These are phyloP conservation scores for Perodicticus potto DNA, from an alignment of 2,797 vertebrate genomes.

Conservation along the genomic window DNA sequence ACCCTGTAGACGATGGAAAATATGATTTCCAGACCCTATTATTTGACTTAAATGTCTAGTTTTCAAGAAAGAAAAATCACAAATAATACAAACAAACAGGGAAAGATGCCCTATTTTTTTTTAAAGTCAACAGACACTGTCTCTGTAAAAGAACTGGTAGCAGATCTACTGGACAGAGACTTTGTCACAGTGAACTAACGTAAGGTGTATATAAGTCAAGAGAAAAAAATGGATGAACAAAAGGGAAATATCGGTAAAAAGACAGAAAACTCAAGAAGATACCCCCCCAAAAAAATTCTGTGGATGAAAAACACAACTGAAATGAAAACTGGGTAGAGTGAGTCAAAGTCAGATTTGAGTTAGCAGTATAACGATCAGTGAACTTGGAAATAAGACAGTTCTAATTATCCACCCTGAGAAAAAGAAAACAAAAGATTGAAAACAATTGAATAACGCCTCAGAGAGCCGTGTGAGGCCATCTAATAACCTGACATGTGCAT, in stretches of 20 bases:
- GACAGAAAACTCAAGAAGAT: neutral
- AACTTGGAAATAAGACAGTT: neutral
- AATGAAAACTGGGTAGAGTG: neutral
- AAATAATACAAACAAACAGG: neutral
- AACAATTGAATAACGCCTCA: neutral
- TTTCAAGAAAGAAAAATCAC: neutral
- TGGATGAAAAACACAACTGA: neutral
- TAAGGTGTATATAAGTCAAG: neutral
- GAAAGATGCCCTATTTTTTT: neutral
- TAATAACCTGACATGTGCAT: neutral
- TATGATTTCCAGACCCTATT: neutral
- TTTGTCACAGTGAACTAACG: neutral
- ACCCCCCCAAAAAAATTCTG: neutral
- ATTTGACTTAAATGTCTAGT: neutral
- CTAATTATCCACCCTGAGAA: neutral
- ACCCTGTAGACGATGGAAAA: neutral
- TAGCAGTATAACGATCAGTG: neutral
- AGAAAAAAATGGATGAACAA: neutral
- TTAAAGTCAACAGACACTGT: neutral
- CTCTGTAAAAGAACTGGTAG: neutral
- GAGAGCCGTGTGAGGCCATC: fast-evolving
- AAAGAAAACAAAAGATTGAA: neutral
- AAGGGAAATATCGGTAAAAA: neutral
- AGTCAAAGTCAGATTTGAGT: neutral
- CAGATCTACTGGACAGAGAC: neutral